These are phyloP conservation scores for Trissolcus brochymenae DNA, from an alignment of 2,888 invertebrate genomes.

Conservation along the genomic window DNA sequence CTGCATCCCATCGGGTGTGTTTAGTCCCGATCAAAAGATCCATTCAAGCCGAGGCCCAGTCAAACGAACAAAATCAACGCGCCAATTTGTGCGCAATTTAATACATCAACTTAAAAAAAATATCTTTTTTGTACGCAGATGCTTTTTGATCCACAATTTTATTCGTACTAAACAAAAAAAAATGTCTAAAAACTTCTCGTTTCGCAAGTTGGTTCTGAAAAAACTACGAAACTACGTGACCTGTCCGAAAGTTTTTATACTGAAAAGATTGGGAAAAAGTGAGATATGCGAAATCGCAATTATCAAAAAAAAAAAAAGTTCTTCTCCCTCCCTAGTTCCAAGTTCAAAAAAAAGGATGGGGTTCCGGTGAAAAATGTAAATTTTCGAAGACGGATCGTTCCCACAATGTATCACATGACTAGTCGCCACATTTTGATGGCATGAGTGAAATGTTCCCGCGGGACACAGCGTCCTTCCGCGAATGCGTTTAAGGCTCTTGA, in stretches of 20 bases:
- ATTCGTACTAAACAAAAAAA: too few relatives aligned
- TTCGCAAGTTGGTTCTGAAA: not conserved
- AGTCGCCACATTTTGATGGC: conserved; percentile 21
- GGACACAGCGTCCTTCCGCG: conserved; percentile 62
- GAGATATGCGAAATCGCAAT: conserved; percentile 15
- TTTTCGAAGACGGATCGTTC: conserved; percentile 11
- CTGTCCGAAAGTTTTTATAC: conserved; percentile 8
- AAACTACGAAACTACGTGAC: not conserved
- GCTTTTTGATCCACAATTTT: conserved; percentile 10
- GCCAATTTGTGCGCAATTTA: conserved; percentile 24
- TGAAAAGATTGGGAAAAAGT: conserved; percentile 4
- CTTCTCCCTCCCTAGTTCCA: conserved; percentile 9
- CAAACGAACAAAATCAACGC: conserved; percentile 3
- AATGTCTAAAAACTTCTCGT: not conserved
- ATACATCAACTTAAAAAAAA: too few relatives aligned
- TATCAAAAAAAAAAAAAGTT: not conserved
- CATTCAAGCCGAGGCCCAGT: conserved; percentile 22
- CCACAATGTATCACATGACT: conserved; percentile 34
- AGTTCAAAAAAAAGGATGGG: conserved; percentile 23
- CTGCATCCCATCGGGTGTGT: conserved; percentile 5
- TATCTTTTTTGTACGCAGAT: conserved; percentile 14
- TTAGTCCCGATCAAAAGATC: conserved; percentile 34
- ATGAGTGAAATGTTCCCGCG: conserved; percentile 48
- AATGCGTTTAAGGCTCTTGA: conserved; percentile 55
- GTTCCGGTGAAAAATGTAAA: conserved; percentile 45